Evolutionary conservation across 2,888 invertebrate species (phyloP).

Genomic region (Heteromurus nitidus): DNA sequence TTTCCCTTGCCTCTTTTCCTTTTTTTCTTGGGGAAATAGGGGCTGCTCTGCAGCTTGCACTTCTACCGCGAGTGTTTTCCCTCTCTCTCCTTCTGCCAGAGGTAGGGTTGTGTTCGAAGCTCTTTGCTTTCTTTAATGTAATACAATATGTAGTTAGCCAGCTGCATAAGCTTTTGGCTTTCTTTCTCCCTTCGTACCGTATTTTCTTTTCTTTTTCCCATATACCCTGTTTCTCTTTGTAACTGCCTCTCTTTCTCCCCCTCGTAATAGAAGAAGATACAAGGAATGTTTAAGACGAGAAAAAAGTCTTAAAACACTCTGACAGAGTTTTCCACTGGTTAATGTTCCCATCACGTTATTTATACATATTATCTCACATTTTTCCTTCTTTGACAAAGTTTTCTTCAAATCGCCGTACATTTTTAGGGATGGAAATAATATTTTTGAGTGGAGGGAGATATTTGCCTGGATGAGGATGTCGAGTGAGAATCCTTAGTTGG

Average conservation of each 20-base stretch:
- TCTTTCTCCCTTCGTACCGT: not conserved
- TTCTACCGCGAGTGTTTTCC: too few relatives aligned
- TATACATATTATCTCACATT: constrained; percentile 9
- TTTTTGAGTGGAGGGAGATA: too few relatives aligned
- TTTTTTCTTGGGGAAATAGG: not conserved
- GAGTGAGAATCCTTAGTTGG: too few relatives aligned
- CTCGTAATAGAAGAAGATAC: not conserved
- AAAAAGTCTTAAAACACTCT: constrained; percentile 29
- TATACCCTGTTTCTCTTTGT: constrained; percentile 12
- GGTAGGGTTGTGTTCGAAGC: not conserved
- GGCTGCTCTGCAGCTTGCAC: too few relatives aligned
- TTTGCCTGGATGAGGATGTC: too few relatives aligned
- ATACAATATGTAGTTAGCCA: constrained; percentile 38
- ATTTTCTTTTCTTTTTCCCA: constrained; percentile 10
- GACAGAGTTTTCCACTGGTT: constrained; percentile 14
- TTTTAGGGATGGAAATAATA: too few relatives aligned
- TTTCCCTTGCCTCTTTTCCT: too few relatives aligned
- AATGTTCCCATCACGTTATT: constrained; percentile 36
- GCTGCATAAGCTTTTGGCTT: constrained; percentile 23
- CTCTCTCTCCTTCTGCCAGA: not conserved
- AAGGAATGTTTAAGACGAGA: constrained; percentile 33
- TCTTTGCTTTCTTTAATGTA: not conserved
- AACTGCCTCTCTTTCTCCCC: not conserved
- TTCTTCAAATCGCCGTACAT: not conserved
- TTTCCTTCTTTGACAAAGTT: not conserved